Base-by-base conservation (phyloP, 2,888 invertebrate genomes). In the Nomada lathburiana region DNA sequence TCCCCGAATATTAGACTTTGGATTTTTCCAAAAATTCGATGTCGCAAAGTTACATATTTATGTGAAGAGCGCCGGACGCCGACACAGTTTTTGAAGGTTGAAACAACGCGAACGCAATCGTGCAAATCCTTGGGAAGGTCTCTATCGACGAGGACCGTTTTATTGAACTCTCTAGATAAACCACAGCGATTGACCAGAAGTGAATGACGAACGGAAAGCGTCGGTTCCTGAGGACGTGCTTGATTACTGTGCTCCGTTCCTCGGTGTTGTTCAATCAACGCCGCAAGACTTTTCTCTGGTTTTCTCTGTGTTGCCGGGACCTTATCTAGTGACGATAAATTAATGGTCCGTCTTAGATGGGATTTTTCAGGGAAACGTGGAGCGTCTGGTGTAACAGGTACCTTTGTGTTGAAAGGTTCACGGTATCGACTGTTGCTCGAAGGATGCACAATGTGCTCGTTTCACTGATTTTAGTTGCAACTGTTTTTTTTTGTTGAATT, bases 151-250 rank as follows among this genome's bases (percentile, higher is more conserved):
- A 76, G 55, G 50, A 23, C 55, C 63, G 64, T 71, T 82, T 86
- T 86, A 86, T 86, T 86, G 84, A 76, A 86, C 67, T 72, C 55
- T 73, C 73, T 65, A 26, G 75, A 75, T 80, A 70, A 82, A 83
- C 77, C 64, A 53, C 20, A 44, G 57, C 73, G 78, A 83, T 82
- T 82, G 83, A 67, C 70, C 82, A 62, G 71, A 74, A 65, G 64
- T 62, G 53, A 59, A 59, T 55, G 72, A 57, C 50, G 47, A 68
- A 62, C 65, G 60, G 83, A 73, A 62, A 69, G 72, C 65, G 53
- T 55, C 60, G 57, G 50, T 29, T 62, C 60, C 50, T 60, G 71
- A 63, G 70, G 71, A 60, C 47, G 71, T 47, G 70, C 76, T 76
- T 82, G 72, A 81, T 82, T 75, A 80, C 69, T 70, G 52, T 59